A percentile compares a stretch with the other conserved stretches of the same genome.
phyloP scores from a whole-genome alignment of 2,888 invertebrate species.

The Osedax frankpressi region DNA sequence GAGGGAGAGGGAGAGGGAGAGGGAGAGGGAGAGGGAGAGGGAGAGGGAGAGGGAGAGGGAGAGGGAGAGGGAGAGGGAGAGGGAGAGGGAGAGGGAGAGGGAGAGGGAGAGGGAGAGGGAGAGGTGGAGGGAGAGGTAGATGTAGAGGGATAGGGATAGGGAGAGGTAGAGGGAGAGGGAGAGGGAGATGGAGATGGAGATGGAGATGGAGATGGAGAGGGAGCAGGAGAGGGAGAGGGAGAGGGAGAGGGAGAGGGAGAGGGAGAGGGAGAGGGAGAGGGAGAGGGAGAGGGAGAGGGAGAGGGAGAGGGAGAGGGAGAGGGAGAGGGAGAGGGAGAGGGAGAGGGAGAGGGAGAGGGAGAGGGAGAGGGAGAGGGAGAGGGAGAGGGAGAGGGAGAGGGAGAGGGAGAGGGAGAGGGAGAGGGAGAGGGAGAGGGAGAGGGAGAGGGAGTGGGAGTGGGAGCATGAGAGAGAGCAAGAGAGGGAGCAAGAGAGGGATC shows the following conservation, averaged over 20 bases:
- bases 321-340: not conserved
- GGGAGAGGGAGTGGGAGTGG: not conserved
- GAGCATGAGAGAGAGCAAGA: not conserved
- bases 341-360: not conserved
- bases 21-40: slow-evolving; percentile 9
- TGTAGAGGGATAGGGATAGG: too few species aligned
- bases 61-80: not conserved
- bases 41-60: slow-evolving; percentile 10
- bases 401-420: not conserved
- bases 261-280: not conserved
- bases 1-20: slow-evolving; percentile 1
- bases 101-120: not conserved
- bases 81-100: not conserved
- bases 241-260: not conserved
- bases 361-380: not conserved
- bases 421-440: not conserved
- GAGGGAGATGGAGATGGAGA: too few species aligned
- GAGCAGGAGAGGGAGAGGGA: not conserved
- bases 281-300: not conserved
- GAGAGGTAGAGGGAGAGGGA: too few species aligned
- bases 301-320: not conserved
- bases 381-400: not conserved
- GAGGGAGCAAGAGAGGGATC: not conserved
- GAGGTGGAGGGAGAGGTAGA: too few species aligned
- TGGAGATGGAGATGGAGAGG: too few species aligned